Base-by-base conservation (phyloP, 1,140 invertebrate species). In the Atta cephalotes region DNA sequence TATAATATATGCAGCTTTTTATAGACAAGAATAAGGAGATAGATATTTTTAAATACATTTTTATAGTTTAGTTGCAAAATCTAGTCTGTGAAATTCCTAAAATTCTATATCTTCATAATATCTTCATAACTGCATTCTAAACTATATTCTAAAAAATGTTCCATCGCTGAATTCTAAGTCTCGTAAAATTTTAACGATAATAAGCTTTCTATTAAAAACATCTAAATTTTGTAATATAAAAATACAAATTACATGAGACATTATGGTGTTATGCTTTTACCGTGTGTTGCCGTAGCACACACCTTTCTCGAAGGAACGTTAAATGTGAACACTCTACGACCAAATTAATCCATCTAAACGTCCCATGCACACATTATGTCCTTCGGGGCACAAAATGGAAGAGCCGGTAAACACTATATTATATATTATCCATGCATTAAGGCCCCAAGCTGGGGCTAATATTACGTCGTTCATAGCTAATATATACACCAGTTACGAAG, bases 391-490 rank as follows among this genome's bases (percentile, higher is more conserved):
- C 18, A 39, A 58, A 74, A 35, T 74, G 53, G 31, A 74, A 74
- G 53, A 74, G 53, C 31, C 18, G n/a, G 12, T 35, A 74, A 74
- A 74, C 21, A 78, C 35, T 53, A 63, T 53, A 63, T 78, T 78
- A 25, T 35, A 77, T 62, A 58, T 78, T 62, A 77, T 77, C 35
- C 21, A 28, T 78, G 16, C 16, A 78, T 78, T 78, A 63, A 63
- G 35, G 39, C 74, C 21, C 14, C 56, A 78, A 63, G 74, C 16
- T 39, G n/a, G 56, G 45, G n/a, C 56, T 31, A 63, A 62, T 63
- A 78, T 78, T 28, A 63, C 56, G 5, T 62, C 58, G 21, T 62
- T 77, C 9, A 18, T 62, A 28, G 21, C 21, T 49, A 63, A 78
- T 78, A 78, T 62, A 62, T 63, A n/a, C 28, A 28, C 35, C 21